Base-by-base conservation (phyloP, 2,888 invertebrate genomes). In the Tortrix viridana region DNA sequence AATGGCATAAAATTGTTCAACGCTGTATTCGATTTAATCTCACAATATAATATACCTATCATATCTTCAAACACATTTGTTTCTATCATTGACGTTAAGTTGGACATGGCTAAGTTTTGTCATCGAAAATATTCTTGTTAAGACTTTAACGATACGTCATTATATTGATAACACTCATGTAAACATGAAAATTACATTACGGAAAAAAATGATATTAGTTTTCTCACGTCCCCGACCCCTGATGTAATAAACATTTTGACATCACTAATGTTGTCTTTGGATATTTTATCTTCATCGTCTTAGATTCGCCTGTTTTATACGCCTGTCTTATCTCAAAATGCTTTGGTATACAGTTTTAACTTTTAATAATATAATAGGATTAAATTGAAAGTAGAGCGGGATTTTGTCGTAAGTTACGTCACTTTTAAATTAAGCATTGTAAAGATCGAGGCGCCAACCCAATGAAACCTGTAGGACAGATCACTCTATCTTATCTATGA, bases 211-310 rank as follows among this genome's bases (percentile, higher is more conserved):
- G 18, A 49, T 60, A 61, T 59, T 43, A 22, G 26, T 66, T 67
- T 71, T 73, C 72, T 69, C 73, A 73, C 72, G 73, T 67, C 66
- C 66, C 53, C 65, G 47, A 47, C 47, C 60, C 71, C 74, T 74
- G 74, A 77, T 72, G 72, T 70, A 76, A 80, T 81, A 84, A 84
- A 84, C 82, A 84, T 84, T 84, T 79, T 82, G 83, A 85, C 84
- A 78, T 69, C 65, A 62, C 66, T 66, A 65, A 66, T 74, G 69
- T 73, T 71, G 67, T 76, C 69, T 72, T 69, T 71, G 69, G 58
- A 58, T 53, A 62, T 41, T 67, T 74, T 77, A 76, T 81, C 76
- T 71, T 60, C 2, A 49, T 68, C 69, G 46, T 70, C 69, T 67
- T 41, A 41, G 14, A 41, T 41, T 41, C 6, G n/a, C 2, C n/a